A percentile compares a stretch with the other conserved stretches of the same genome.
Conservation (phyloP, 1,140 invertebrate species). For the Eumeta japonica region DNA sequence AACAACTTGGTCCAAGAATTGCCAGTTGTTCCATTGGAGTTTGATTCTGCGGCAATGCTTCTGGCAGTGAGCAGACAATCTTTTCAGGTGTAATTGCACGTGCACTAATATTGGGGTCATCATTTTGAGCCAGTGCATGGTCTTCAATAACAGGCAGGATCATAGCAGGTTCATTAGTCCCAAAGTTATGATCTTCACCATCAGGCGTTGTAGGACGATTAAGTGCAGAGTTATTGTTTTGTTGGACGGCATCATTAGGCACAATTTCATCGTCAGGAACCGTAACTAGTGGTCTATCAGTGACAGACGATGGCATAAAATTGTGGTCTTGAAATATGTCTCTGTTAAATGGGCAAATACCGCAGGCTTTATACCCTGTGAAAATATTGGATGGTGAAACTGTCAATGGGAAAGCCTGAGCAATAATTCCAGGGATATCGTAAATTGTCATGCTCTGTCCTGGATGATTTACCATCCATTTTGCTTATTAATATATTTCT, state of each 20-base stretch:
- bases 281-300: background rate
- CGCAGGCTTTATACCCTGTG: background rate
- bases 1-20: too few species aligned
- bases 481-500: constrained; percentile 2
- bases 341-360: constrained; percentile 4
- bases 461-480: constrained; percentile 3
- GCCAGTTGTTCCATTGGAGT: too few species aligned
- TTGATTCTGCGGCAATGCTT: too few species aligned
- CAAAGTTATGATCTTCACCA: too few species aligned
- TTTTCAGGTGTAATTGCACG: too few species aligned
- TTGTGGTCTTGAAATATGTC: background rate
- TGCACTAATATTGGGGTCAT: too few species aligned
- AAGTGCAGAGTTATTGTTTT: too few species aligned
- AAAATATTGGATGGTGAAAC: constrained; percentile 1
- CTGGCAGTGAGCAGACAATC: too few species aligned
- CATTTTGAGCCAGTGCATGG: too few species aligned
- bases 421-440: constrained; percentile 2
- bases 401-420: background rate
- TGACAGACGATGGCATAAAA: background rate
- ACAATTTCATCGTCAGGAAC: background rate
- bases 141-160: too few species aligned
- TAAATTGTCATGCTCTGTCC: constrained; percentile 3
- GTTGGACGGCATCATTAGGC: background rate
- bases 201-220: too few species aligned
- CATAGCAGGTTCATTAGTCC: too few species aligned